Conservation (phyloP, 2,797 vertebrate species). For the Galagoides demidoff region DNA sequence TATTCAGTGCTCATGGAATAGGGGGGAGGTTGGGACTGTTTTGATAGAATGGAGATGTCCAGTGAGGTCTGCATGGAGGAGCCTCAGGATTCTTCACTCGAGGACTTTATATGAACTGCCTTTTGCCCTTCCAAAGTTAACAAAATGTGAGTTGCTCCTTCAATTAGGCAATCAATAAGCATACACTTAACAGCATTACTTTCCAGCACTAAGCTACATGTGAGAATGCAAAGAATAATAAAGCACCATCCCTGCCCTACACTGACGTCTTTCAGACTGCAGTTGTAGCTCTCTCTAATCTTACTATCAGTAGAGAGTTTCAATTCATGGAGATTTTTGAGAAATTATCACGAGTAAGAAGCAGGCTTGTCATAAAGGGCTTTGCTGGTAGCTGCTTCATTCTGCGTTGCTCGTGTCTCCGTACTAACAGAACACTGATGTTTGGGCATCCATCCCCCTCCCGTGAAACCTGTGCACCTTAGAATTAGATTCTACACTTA, state of each 20-base stretch:
- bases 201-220: background rate
- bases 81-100: background rate
- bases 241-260: background rate
- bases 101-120: background rate
- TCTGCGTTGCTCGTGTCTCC: background rate
- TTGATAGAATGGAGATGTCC: background rate
- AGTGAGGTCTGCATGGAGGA: background rate
- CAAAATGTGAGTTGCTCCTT: conserved; percentile 17
- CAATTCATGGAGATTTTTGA: conserved; percentile 19
- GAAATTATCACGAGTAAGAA: conserved; percentile 38
- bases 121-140: conserved; percentile 28
- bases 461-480: conserved; percentile 1
- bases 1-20: background rate
- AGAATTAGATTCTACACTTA: conserved; percentile 60
- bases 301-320: background rate
- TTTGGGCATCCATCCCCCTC: background rate
- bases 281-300: background rate
- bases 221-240: background rate
- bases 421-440: background rate
- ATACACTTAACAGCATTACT: background rate
- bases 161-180: background rate
- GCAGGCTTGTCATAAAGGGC: background rate
- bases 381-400: background rate
- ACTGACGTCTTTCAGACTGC: background rate
- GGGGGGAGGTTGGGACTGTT: conserved; percentile 11